Evolutionary conservation across 2,113 vertebrate genomes (phyloP), one percentile per base, ranked within the genome.

Genomic region (Nematolebias whitei): DNA sequence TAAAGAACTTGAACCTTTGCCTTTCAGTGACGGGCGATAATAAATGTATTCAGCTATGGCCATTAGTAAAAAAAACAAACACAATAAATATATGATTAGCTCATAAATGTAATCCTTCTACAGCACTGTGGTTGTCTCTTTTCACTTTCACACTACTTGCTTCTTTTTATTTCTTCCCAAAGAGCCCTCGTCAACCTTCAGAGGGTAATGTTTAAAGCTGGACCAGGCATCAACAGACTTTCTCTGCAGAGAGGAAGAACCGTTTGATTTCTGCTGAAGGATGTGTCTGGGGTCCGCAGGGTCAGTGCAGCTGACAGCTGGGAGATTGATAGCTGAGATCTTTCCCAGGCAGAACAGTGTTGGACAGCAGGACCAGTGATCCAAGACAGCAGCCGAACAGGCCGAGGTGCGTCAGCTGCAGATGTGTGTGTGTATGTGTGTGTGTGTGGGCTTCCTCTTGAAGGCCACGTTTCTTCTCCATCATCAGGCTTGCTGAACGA

Each of bases 261-360:
- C 50, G 71, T 85, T 85, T 86, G 87, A 87, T 87, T 88, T 82
- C 70, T 73, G 24, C 50, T 60, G 71, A 76, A 66, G 79, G 79
- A 80, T 71, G 51, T 32, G 45, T 71, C 50, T 14, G 60, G 79
- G 85, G 65, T 84, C 74, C 32, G 18, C 22, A 16, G 45, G 91
- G 86, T 89, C 84, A 88, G 56, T 12, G 61, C 7, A 67, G 71
- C 83, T 84, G 86, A 89, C 87, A 84, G 89, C 70, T 79, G 26
- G 24, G 74, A 88, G 87, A 90, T 87, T 85, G 90, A 90, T 85
- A 71, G 84, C 55, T 38, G 68, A 84, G 87, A 86, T 89, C 68
- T 74, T 87, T 85, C 78, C 68, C 80, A 76, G 79, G 66, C 53
- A 23, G 77, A 84, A 84, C 73, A 53, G 65, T 53, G 77, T 75